Evolutionary conservation across 2,888 invertebrate species (phyloP).

Genomic region (Drosophila flavopinicola): DNA sequence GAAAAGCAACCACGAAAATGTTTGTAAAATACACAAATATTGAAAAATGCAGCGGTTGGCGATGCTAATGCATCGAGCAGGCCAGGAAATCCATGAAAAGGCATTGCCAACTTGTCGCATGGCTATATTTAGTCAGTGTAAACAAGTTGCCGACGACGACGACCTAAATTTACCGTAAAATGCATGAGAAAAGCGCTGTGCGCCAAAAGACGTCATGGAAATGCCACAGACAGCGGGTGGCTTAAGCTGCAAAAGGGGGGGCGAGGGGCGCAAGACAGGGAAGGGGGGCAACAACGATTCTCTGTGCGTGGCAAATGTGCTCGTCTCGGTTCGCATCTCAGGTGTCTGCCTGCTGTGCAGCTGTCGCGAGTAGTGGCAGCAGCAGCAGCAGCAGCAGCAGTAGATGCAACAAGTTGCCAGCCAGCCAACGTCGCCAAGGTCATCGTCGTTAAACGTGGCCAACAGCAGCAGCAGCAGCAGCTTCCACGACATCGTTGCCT

Average conservation of each 20-base stretch:
- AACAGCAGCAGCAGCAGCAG: slow-evolving; percentile 28
- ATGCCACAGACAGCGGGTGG: slow-evolving; percentile 47
- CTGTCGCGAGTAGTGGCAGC: slow-evolving; percentile 67
- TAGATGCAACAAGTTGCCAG: slow-evolving; percentile 75
- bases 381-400: slow-evolving; percentile 45
- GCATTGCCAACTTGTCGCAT: slow-evolving; percentile 56
- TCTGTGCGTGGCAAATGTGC: slow-evolving; percentile 42
- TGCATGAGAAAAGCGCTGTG: slow-evolving; percentile 68
- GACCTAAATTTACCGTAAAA: slow-evolving; percentile 79
- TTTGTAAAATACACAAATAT: slow-evolving; percentile 1
- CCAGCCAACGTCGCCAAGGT: slow-evolving; percentile 67
- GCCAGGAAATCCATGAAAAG: slow-evolving; percentile 67
- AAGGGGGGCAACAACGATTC: slow-evolving; percentile 22
- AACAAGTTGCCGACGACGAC: slow-evolving; percentile 66
- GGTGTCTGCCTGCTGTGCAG: slow-evolving; percentile 73
- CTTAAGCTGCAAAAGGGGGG: slow-evolving; percentile 18
- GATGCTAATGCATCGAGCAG: slow-evolving; percentile 58
- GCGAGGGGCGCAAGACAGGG: background rate
- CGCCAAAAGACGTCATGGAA: slow-evolving; percentile 37
- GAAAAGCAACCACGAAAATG: slow-evolving; percentile 17
- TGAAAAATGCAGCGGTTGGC: slow-evolving; percentile 11
- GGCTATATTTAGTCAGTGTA: slow-evolving; percentile 77
- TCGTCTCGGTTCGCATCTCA: slow-evolving; percentile 48
- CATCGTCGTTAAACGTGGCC: slow-evolving; percentile 52
- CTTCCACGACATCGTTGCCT: slow-evolving; percentile 37